Evolutionary conservation across 2,113 vertebrate genomes (phyloP).

Genomic region (Nanorana parkeri): DNA sequence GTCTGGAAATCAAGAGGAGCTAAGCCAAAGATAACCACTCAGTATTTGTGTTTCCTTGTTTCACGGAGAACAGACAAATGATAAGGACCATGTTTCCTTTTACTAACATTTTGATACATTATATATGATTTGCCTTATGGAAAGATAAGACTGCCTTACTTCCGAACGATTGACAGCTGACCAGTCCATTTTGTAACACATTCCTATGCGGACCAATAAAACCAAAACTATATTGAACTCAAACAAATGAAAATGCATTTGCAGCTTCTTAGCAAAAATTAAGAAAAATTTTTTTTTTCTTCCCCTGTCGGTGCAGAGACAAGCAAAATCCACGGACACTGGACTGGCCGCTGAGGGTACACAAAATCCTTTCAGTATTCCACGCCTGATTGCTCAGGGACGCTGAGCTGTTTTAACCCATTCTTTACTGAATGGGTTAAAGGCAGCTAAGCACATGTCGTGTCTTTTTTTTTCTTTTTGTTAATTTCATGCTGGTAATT

Average conservation of each 20-base stretch:
- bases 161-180: conserved; percentile 41
- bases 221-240: conserved; percentile 26
- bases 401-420: conserved; percentile 25
- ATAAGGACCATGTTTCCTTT: conserved; percentile 13
- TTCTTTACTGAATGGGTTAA: conserved; percentile 45
- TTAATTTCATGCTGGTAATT: conserved; percentile 17
- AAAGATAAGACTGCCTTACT: conserved; percentile 54
- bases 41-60: conserved; percentile 42
- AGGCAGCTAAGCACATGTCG: conserved; percentile 9
- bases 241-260: conserved; percentile 10
- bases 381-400: conserved; percentile 51
- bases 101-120: conserved; percentile 46
- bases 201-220: conserved; percentile 19
- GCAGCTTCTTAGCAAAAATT: conserved; percentile 28
- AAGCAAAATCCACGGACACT: conserved; percentile 32
- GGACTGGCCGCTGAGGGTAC: conserved; percentile 34
- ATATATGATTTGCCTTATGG: conserved; percentile 55
- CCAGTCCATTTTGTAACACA: conserved; percentile 28
- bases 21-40: conserved; percentile 54
- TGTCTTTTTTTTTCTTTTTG: conserved; percentile 24
- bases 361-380: conserved; percentile 51
- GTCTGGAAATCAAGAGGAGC: conserved; percentile 54
- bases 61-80: conserved; percentile 38
- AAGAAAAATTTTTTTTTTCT: neutral
- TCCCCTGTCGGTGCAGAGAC: conserved; percentile 30